Conservation (phyloP, 2,888 invertebrate genomes). For the Melanostoma mellinum region DNA sequence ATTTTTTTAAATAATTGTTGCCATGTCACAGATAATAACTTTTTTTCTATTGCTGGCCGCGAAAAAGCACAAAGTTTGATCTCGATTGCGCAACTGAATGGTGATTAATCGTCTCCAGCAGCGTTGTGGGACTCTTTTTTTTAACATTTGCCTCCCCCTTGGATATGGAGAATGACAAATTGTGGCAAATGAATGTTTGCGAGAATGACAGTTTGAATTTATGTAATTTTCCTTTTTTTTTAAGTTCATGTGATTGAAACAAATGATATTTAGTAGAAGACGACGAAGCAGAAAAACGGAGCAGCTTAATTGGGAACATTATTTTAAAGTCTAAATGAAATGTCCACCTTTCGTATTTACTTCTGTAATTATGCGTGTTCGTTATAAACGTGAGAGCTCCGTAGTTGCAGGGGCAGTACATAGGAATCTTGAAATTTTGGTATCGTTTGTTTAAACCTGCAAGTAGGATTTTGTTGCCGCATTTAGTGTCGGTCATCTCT, state of each 20-base stretch:
- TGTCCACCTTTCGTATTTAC: no score
- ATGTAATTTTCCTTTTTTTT: constrained; percentile 36
- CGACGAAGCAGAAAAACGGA: background rate
- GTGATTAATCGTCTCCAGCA: constrained; percentile 62
- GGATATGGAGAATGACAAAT: constrained; percentile 64
- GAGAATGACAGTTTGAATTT: constrained; percentile 36
- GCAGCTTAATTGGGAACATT: background rate
- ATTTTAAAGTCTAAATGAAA: no score
- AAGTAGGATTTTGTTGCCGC: no score
- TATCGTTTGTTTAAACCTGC: no score
- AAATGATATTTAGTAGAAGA: constrained; percentile 2
- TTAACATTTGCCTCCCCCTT: constrained; percentile 12
- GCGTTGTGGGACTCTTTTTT: constrained; percentile 33
- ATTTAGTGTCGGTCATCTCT: no score
- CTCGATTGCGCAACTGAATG: constrained; percentile 47
- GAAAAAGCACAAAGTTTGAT: constrained; percentile 49
- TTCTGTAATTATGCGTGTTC: no score
- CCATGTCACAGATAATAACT: constrained; percentile 49
- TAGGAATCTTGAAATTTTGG: no score
- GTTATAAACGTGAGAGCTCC: no score
- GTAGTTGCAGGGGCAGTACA: no score
- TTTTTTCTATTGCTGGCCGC: constrained; percentile 10
- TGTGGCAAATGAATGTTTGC: constrained; percentile 53
- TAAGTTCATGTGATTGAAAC: constrained; percentile 27
- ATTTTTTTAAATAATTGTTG: constrained; percentile 12